Percentiles rank a stretch among this genome's conserved stretches.
These are phyloP conservation scores for Phrynosoma blainvillii DNA, from an alignment of 2,113 vertebrate genomes.

Conservation along the genomic window DNA sequence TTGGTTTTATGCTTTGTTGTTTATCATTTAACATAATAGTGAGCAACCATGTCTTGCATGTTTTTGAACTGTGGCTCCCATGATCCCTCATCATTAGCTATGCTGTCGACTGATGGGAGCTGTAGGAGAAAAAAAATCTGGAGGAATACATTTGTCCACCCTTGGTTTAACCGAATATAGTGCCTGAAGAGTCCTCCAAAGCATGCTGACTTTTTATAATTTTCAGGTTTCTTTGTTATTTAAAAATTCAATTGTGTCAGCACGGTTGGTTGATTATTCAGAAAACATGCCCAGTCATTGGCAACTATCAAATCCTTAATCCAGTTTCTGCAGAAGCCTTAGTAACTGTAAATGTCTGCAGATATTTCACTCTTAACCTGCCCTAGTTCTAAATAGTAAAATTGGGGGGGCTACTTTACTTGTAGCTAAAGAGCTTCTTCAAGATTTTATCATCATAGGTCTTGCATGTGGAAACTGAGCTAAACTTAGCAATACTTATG, in stretches of 20 bases:
- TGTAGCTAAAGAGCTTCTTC: constrained; percentile 41
- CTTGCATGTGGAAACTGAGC: constrained; percentile 27
- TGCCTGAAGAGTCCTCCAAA: background rate
- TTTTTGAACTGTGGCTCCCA: no score
- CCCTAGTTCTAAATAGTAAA: constrained; percentile 2
- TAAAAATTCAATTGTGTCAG: background rate
- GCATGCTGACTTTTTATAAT: background rate
- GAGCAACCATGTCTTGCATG: no score
- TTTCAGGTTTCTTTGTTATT: background rate
- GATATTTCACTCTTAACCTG: constrained; percentile 36
- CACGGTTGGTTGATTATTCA: background rate
- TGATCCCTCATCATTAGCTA: no score
- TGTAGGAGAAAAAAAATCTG: no score
- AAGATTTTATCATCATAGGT: constrained; percentile 47
- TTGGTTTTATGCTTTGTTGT: no score
- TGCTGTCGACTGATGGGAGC: no score
- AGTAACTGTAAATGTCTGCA: constrained; percentile 22
- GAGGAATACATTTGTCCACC: no score
- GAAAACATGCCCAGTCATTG: background rate
- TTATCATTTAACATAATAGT: no score
- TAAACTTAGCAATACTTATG: constrained; percentile 55
- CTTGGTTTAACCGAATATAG: no score
- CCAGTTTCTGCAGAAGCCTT: background rate
- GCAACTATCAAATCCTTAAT: background rate
- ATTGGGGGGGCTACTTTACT: constrained; percentile 1